Evolutionary conservation across 2,797 vertebrate genomes (phyloP), one percentile per base, ranked within the genome.

Genomic region (Sternotherus odoratus): DNA sequence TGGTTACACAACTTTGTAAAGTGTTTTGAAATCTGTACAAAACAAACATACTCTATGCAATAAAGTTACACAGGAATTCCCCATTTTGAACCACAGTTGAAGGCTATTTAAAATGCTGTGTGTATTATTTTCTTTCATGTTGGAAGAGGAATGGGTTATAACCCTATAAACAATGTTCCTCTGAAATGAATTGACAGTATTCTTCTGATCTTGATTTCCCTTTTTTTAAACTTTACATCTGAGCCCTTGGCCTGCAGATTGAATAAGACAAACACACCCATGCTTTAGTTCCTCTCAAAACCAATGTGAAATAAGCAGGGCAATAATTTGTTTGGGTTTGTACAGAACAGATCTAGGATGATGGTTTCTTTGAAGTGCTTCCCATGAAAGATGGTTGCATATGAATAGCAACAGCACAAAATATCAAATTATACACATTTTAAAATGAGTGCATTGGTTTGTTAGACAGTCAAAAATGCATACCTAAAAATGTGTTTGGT

Each of bases 221-320:
- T 51, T 82, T 63, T 63, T 92, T 56, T 43, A 82, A 86, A 50
- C 8, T 60, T 94, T 77, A 87, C 57, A 85, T 46, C 93, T 96
- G 96, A 97, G 97, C 97, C 96, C 97, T 98, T 98, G 97, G 96
- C 82, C 95, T 96, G 89, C 91, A 97, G 97, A 98, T 97, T 92
- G 96, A 97, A 97, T 98, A 98, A 91, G 98, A 98, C 98, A 97
- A 98, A 98, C 98, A 98, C 98, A 89, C 98, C 98, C 98, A 97
- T 82, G 97, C 97, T 97, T 97, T 96, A 95, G 97, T 91, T 97
- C 96, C 97, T 98, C 98, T 98, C 97, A 98, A 98, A 98, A 98
- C 98, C 97, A 97, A 97, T 80, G 93, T 95, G 95, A 96, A 96
- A 94, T 96, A 97, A 98, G 96, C 95, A 97, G 98, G 98, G 98